Percentiles rank a stretch among this genome's conserved stretches.
Evolutionary conservation across 2,113 vertebrate species (phyloP).

Genomic region (Oostethus manadensis): DNA sequence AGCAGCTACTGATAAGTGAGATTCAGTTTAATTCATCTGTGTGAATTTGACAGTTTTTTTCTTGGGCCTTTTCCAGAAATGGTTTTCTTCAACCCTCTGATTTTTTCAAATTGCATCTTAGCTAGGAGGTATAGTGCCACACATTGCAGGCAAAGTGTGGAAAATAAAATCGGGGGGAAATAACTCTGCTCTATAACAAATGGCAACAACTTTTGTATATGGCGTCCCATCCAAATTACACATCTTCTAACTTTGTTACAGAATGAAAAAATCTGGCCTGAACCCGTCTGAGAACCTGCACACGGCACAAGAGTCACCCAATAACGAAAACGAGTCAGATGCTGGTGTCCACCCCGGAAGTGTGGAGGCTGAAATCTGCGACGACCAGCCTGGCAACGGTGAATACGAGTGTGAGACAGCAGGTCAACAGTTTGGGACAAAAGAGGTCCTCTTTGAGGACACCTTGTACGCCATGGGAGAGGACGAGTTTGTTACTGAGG

Average conservation of each 20-base stretch:
- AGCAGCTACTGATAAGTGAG: too few relatives aligned
- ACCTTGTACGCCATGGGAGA: neutral
- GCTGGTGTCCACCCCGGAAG: neutral
- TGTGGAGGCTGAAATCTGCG: neutral
- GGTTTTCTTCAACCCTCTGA: too few relatives aligned
- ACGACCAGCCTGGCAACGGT: slow-evolving; percentile 2
- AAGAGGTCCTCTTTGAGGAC: neutral
- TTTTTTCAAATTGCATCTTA: too few relatives aligned
- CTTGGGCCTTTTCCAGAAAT: too few relatives aligned
- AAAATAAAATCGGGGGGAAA: too few relatives aligned
- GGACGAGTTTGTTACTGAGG: neutral
- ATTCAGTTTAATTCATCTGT: too few relatives aligned
- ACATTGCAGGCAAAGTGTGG: too few relatives aligned
- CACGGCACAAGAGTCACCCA: slow-evolving; percentile 7
- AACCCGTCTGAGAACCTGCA: slow-evolving; percentile 29
- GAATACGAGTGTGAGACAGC: neutral
- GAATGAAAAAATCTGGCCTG: slow-evolving; percentile 56
- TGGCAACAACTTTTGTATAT: neutral
- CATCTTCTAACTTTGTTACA: slow-evolving; percentile 12
- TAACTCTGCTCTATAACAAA: too few relatives aligned
- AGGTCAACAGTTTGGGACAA: neutral
- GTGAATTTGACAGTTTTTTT: too few relatives aligned
- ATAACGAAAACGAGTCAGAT: slow-evolving; percentile 1
- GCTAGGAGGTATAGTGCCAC: too few relatives aligned
- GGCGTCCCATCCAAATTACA: neutral